Base-by-base conservation (phyloP, 2,888 invertebrate species). In the Yponomeuta cagnagella region DNA sequence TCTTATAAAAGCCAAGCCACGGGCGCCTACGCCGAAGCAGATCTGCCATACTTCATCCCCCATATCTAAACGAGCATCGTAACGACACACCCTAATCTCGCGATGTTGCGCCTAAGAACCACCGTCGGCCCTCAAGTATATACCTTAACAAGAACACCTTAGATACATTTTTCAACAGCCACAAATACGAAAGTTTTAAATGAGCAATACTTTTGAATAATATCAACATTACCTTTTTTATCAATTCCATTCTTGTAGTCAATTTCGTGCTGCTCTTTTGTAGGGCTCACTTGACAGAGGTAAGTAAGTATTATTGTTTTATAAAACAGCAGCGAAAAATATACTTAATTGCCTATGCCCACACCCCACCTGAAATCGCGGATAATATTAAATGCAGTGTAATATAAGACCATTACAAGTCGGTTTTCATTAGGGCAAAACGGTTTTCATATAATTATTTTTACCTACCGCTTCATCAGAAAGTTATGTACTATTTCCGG, bases 31-130 rank as follows among this genome's bases (percentile, higher is more conserved):
- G 12, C 12, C 52, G 4, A 12, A 58, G 52, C 52, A 58, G 52
- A 58, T 58, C 52, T 58, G 52, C 85, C 90, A 90, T 90, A 82
- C 89, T 82, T 90, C 90, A 89, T 88, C 84, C 78, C 80, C 80
- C 85, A 72, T 90, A 91, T 91, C 90, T 91, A 89, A 91, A 91
- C 89, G 90, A 89, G 88, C 80, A 91, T 90, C 90, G 85, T 88
- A 90, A 90, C 86, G 89, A 89, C 89, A 87, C 81, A 81, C 82
- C 82, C 89, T 90, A 90, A 90, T 90, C 90, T 90, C 83, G 80
- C 82, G 80, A 80, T 85, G 83, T 83, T 85, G 81, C 80, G 78
- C 78, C 80, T 77, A 77, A 76, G 74, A 74, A 66, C 74, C 63
- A 70, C 10, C 23, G 64, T 37, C 58, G 37, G 67, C 64, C 73